Evolutionary conservation across 2,888 invertebrate species (phyloP), one percentile per base, ranked within the genome.

Genomic region (Julus scandinavius): DNA sequence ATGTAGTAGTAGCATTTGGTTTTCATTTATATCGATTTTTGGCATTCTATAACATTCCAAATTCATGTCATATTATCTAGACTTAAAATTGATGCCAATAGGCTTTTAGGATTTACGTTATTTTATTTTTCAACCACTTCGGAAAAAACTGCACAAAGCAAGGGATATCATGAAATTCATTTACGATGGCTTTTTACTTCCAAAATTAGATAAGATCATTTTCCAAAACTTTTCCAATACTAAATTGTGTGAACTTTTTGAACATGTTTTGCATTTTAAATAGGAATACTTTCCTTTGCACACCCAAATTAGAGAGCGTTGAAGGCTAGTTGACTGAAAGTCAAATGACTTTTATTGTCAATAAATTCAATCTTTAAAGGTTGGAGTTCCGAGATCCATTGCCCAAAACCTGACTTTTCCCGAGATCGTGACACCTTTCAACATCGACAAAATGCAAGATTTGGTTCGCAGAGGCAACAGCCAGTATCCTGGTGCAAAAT

Each of bases 351-450:
- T 11, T 29, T 38, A 20, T 80, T 80, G 80, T 29, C 11, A 80
- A 80, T 80, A 11, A 20, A 45, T 85, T 41, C 50, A 85, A 85
- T 85, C 38, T 87, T 87, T 50, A 84, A 63, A 88, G 88, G 98
- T 99, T 88, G 99, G 99, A 88, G 98, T 99, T 1, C 99, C 99
- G 0, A 94, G 98, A 88, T 98, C 98, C 50, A 99, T 99, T 91
- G 99, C 99, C 13, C 99, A 99, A 92, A 99, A 99, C 93, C 94
- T 99, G 91, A 99, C 99, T 87, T 99, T 99, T 92, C 99, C 99
- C 0, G 99, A 99, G 93, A 95, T 99, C 89, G 99, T 99, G 0
- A 99, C 99, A 0, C 99, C 99, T 0, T 99, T 99, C 92, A 99
- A 99, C 92, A 98, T 99, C 91, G 99, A 99, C 92, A 96, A 97